phyloP scores from a whole-genome alignment of 1,140 invertebrate genomes.

The Papilio glaucus region DNA sequence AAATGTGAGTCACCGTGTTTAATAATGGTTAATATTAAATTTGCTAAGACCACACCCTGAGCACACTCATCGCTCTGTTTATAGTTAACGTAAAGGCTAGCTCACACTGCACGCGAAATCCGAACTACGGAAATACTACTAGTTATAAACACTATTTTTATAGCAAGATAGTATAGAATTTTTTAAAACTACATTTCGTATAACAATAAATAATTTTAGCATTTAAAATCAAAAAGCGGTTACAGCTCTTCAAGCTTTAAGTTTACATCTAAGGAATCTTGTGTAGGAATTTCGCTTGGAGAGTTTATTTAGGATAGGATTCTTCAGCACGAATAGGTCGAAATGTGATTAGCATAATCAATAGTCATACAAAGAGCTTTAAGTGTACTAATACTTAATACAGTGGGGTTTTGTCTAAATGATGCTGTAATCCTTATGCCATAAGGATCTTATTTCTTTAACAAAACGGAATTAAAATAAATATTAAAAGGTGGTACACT shows the following conservation, averaged over 20 bases:
- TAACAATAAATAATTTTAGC: too few species aligned
- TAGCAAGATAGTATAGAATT: too few species aligned
- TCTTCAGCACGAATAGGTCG: too few species aligned
- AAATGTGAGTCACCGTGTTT: slow-evolving; percentile 18
- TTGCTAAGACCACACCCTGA: slow-evolving; percentile 26
- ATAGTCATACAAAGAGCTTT: not conserved
- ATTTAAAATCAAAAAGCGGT: too few species aligned
- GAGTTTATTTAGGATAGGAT: not conserved
- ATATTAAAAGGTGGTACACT: too few species aligned
- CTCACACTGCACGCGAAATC: not conserved
- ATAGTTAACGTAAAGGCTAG: slow-evolving; percentile 4
- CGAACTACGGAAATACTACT: too few species aligned
- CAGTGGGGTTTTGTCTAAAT: too few species aligned
- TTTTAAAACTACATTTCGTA: too few species aligned
- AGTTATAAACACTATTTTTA: too few species aligned
- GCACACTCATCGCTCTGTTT: slow-evolving; percentile 29
- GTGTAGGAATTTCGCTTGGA: not conserved
- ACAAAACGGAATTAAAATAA: too few species aligned
- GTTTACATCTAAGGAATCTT: not conserved
- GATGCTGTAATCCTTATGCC: too few species aligned
- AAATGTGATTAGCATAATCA: not conserved
- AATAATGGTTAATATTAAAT: slow-evolving; percentile 36
- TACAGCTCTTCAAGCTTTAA: not conserved
- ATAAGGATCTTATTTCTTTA: too few species aligned
- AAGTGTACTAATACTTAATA: not conserved